Evolutionary conservation across 53 echinoderm and acorn worm genomes (phyloP), one percentile per base, ranked within the genome.

Genomic region (Patiria pectinifera): DNA sequence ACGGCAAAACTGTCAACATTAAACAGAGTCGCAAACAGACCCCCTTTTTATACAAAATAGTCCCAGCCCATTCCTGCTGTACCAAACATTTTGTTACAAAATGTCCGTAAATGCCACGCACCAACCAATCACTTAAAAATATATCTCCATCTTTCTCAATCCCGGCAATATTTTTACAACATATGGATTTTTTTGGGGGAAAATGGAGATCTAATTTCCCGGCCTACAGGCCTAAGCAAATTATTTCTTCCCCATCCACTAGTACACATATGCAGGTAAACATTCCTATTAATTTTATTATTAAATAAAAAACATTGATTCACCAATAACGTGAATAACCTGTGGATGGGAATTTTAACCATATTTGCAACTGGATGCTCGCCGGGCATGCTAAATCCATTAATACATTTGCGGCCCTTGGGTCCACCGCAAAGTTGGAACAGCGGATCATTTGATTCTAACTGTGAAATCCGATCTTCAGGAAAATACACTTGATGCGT

Each of bases 381-480:
- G 63, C 43, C 7, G 46, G 69, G 46, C 69, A 16, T 85, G 85
- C 14, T 13, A 83, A 83, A 83, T 61, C 83, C 85, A 85, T 85
- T 85, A 85, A 16, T 66, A 85, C 70, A 85, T 70, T 69, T 22
- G 46, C 63, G 60, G 83, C 62, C 12, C n/a, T n/a, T 22, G 16
- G 69, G 8, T 3, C 24, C 4, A 3, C 22, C 74, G 4, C 74
- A 23, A 74, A 9, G 4, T 74, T 24, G 24, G 22, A n/a, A 74
- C 69, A 66, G 85, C 19, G 43, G 66, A 85, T 66, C 85, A 69
- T 46, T 66, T 19, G 70, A 85, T 63, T 63, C 69, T 18, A 21
- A 59, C 44, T 63, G 66, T 85, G 85, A 85, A 85, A 69, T 69
- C 44, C 44, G 85, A 85, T 69, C 85, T 49, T 53, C 53, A 60